Evolutionary conservation across 2,888 invertebrate species (phyloP).

Genomic region (Agriopis aurantiaria): DNA sequence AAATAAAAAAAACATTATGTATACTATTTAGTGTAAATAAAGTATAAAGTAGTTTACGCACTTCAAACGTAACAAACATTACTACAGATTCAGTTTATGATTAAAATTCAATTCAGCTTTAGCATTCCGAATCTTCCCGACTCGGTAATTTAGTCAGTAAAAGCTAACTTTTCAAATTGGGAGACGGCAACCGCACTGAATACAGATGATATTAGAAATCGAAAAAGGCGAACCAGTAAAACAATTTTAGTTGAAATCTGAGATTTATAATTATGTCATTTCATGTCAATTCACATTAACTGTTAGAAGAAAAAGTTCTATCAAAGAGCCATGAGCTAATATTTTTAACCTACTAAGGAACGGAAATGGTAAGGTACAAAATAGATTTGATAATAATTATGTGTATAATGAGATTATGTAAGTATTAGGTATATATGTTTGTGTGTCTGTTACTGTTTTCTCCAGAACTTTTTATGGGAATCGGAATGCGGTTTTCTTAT

Average conservation of each 20-base stretch:
- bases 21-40: no score
- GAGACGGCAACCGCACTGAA: conserved; percentile 15
- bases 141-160: conserved; percentile 21
- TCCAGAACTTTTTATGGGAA: no score
- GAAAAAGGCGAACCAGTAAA: conserved; percentile 10
- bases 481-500: no score
- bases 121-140: conserved; percentile 5
- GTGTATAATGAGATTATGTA: no score
- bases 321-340: background rate
- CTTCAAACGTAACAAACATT: background rate
- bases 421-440: no score
- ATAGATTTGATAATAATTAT: no score
- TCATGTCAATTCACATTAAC: background rate
- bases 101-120: background rate
- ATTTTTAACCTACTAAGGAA: background rate
- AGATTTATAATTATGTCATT: conserved; percentile 2
- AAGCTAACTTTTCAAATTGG: conserved; percentile 22
- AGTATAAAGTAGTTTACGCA: no score
- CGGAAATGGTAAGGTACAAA: no score
- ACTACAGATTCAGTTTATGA: background rate
- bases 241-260: conserved; percentile 9
- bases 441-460: no score
- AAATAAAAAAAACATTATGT: no score
- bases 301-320: background rate
- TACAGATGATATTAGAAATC: conserved; percentile 18